Evolutionary conservation across 2,797 vertebrate genomes (phyloP).

Genomic region (Hyperoplus immaculatus): DNA sequence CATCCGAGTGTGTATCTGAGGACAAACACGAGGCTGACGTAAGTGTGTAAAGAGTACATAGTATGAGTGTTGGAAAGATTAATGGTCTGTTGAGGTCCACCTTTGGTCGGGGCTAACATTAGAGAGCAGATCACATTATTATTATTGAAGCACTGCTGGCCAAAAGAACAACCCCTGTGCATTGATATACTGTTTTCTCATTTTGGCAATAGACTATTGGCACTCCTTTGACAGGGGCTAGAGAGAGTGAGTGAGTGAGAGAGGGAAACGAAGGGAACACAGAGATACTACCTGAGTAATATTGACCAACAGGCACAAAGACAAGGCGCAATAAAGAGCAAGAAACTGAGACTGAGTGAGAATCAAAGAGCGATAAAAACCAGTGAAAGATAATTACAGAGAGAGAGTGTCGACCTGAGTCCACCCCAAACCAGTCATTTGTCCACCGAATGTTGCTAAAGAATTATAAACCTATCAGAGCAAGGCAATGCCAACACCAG

Average conservation of each 20-base stretch:
- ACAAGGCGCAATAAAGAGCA: constrained; percentile 57
- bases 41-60: constrained; percentile 37
- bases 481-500: constrained; percentile 48
- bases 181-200: constrained; percentile 62
- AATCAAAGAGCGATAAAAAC: constrained; percentile 47
- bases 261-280: constrained; percentile 48
- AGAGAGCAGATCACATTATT: constrained; percentile 59
- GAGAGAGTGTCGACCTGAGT: constrained; percentile 45
- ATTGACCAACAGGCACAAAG: constrained; percentile 58
- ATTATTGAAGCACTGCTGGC: constrained; percentile 53
- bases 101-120: constrained; percentile 63
- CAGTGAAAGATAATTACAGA: constrained; percentile 41
- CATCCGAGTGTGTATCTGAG: constrained; percentile 45
- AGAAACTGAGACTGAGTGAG: constrained; percentile 48
- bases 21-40: constrained; percentile 41
- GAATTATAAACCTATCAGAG: constrained; percentile 67
- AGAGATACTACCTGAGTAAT: constrained; percentile 63
- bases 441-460: constrained; percentile 50
- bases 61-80: constrained; percentile 54
- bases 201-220: constrained; percentile 63
- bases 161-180: constrained; percentile 63
- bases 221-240: constrained; percentile 39
- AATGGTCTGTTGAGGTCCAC: constrained; percentile 65
- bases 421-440: constrained; percentile 47
- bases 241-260: constrained; percentile 19